Evolutionary conservation across 2,797 vertebrate genomes (phyloP).

Genomic region (Chaenodraco wilsoni): DNA sequence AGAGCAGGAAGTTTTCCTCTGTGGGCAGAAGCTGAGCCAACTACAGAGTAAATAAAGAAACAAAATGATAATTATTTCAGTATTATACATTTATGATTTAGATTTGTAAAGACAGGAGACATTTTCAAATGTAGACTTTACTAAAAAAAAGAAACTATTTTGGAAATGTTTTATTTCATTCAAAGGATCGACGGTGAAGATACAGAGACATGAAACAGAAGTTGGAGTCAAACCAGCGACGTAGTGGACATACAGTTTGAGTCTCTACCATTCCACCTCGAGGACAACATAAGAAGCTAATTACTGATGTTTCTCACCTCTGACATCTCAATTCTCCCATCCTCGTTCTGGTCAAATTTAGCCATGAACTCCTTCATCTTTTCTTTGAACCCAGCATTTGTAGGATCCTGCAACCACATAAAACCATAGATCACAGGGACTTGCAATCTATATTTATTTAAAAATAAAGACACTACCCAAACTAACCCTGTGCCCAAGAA

Average conservation of each 20-base stretch:
- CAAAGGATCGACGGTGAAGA: background rate
- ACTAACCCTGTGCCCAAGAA: background rate
- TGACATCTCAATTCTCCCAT: conserved; percentile 94
- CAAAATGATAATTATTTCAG: background rate
- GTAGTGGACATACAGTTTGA: background rate
- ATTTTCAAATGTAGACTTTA: background rate
- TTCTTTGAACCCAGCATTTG: conserved; percentile 85
- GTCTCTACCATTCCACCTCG: background rate
- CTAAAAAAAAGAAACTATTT: no score
- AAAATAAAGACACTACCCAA: background rate
- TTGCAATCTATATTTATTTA: background rate
- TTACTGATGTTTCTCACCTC: conserved; percentile 84
- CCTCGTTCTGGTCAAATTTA: conserved; percentile 92
- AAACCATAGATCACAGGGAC: conserved; percentile 18
- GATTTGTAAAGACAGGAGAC: background rate
- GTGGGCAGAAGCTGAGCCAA: conserved; percentile 96
- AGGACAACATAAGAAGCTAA: background rate
- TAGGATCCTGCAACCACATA: conserved; percentile 79
- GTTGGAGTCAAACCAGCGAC: background rate
- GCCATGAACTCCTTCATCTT: conserved; percentile 95
- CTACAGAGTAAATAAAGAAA: conserved; percentile 68
- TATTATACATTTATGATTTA: background rate
- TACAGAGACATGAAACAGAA: background rate
- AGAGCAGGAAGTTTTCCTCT: conserved; percentile 96
- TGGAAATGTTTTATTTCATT: background rate